Base-by-base conservation (phyloP, 2,797 vertebrate species). In the Argentina silus region DNA sequence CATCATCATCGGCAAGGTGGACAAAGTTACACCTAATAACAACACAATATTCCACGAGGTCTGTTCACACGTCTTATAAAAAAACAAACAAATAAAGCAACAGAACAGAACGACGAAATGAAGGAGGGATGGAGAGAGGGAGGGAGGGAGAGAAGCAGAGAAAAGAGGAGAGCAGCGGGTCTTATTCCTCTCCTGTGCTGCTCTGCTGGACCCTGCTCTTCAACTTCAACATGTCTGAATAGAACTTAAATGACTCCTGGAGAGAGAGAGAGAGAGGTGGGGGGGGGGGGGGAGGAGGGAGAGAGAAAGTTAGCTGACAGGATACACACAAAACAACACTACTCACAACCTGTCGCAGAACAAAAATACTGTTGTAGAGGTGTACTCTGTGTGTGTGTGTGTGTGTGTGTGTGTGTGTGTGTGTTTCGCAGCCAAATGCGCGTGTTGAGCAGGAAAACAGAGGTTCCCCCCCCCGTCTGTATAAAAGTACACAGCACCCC, bases 201-300 rank as follows among this genome's bases (percentile, higher is more conserved):
- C 21, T 84, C 7, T 0, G 45, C 57, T 74, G 11, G 17, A 11
- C 8, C 61, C 77, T 81, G 0, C 45, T 27, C 60, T 48, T 85
- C 44, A 89, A 79, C 79, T 21, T 96, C 85, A 95, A 81, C 85
- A 95, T 92, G 2, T 95, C 87, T 76, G 86, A 78, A 23, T 98
- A 97, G 89, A 96, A 97, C 74, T 68, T 91, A 72, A 96, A 95
- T 3, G 90, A 82, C 85, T 97, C 94, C 97, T 99, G 88, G 9
- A 67, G 15, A 44, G 19, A 62, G n/a, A 67, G 48, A 15, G 19
- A 61, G 12, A 42, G 63, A 21, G 21, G 27, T 7, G 23, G 12
- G 2, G 2, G 0, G 2, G 36, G 7, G 36, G 36, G n/a, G 55
- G 53, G 23, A 15, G n/a, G 62, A 11, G 17, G 15, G 51, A 48